phyloP scores from a whole-genome alignment of 2,888 invertebrate genomes.

The Volucella zonaria region DNA sequence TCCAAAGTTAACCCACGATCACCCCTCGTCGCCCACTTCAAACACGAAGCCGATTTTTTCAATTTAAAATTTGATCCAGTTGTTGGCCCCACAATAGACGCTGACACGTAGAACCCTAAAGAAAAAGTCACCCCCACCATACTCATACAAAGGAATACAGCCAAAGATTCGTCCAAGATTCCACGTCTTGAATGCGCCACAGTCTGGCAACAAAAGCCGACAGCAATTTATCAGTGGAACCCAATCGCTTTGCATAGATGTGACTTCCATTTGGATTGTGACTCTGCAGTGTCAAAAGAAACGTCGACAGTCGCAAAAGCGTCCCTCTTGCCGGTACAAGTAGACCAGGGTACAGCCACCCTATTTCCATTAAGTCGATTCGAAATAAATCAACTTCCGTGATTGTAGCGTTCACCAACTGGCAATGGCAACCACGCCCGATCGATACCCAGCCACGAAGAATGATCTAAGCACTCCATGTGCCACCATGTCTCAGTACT shows the following conservation, averaged over 20 bases:
- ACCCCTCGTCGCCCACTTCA: slow-evolving; percentile 3
- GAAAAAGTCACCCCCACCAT: slow-evolving; percentile 29
- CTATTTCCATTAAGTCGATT: slow-evolving; percentile 64
- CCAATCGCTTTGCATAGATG: slow-evolving; percentile 73
- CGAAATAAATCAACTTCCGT: slow-evolving; percentile 74
- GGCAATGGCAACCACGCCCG: slow-evolving; percentile 70
- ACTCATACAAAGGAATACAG: background rate
- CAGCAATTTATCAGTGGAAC: slow-evolving; percentile 68
- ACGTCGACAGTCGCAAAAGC: slow-evolving; percentile 33
- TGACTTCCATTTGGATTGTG: slow-evolving; percentile 66
- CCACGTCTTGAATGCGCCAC: slow-evolving; percentile 37
- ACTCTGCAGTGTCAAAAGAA: slow-evolving; percentile 18
- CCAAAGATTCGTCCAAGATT: background rate
- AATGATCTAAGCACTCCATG: slow-evolving; percentile 49
- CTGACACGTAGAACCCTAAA: slow-evolving; percentile 65
- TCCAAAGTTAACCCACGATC: no score
- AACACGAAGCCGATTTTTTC: slow-evolving; percentile 35
- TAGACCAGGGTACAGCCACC: slow-evolving; percentile 16
- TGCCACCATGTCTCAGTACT: slow-evolving; percentile 21
- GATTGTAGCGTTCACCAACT: slow-evolving; percentile 67
- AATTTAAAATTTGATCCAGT: slow-evolving; percentile 66
- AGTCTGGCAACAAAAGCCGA: slow-evolving; percentile 60
- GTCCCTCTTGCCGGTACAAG: slow-evolving; percentile 11
- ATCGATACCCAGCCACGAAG: slow-evolving; percentile 29
- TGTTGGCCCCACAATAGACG: slow-evolving; percentile 56